Evolutionary conservation across 2,113 vertebrate species (phyloP).

Genomic region (Carlito syrichta): DNA sequence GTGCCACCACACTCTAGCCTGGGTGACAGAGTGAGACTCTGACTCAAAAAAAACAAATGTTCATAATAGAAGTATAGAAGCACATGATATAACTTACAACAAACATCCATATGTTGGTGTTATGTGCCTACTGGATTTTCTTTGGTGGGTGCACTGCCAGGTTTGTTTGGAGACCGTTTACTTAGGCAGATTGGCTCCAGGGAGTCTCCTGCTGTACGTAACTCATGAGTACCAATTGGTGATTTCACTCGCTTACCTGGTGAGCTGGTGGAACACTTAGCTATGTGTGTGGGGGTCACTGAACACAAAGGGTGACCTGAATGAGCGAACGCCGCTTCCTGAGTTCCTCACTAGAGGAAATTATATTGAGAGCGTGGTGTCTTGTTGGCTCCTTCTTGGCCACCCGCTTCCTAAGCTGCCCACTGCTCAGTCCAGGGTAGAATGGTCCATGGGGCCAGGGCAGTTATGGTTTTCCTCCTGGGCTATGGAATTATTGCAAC

Average conservation of each 20-base stretch:
- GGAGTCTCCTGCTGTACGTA: background rate
- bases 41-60: too few relatives aligned
- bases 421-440: background rate
- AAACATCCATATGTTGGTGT: rapidly evolving
- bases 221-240: rapidly evolving
- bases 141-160: background rate
- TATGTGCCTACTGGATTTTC: background rate
- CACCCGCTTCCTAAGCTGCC: background rate
- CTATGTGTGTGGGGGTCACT: background rate
- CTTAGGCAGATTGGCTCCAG: background rate
- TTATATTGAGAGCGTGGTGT: background rate
- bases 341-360: background rate
- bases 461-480: background rate
- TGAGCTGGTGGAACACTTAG: background rate
- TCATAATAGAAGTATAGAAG: background rate
- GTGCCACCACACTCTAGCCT: too few relatives aligned
- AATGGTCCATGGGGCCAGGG: background rate
- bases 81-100: too few relatives aligned
- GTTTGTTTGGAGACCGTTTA: background rate
- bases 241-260: background rate
- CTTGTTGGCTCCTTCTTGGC: background rate
- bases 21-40: too few relatives aligned
- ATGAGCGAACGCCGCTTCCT: background rate
- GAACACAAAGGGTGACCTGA: too few relatives aligned
- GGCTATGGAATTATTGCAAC: background rate